phyloP scores from a whole-genome alignment of 1,140 invertebrate genomes.

The Agraylea sexmaculata region DNA sequence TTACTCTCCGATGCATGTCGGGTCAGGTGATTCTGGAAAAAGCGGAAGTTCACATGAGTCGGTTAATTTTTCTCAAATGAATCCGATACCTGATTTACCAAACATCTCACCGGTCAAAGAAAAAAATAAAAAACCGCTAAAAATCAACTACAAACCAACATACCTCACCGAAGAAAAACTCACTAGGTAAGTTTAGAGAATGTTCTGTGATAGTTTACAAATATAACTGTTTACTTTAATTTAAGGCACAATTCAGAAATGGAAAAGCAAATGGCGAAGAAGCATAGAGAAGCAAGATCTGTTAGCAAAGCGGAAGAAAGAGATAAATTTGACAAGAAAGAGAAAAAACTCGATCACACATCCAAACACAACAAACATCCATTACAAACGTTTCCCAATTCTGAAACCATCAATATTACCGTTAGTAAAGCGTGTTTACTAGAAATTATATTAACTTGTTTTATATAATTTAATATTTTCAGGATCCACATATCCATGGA shows the following conservation, averaged over 20 bases:
- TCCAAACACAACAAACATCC: too few species aligned
- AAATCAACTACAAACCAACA: constrained; percentile 35
- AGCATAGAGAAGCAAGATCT: constrained; percentile 49
- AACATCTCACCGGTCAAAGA: constrained; percentile 12
- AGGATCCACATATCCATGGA: too few species aligned
- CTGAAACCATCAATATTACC: too few species aligned
- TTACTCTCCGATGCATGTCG: constrained; percentile 3
- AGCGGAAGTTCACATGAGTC: background rate
- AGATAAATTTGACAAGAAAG: constrained; percentile 22
- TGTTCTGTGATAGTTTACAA: background rate
- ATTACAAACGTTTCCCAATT: too few species aligned
- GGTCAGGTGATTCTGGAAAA: constrained; percentile 4
- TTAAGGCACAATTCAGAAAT: constrained; percentile 61
- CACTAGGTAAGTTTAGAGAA: constrained; percentile 33
- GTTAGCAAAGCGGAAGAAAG: constrained; percentile 37
- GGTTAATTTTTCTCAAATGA: too few species aligned
- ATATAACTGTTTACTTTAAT: constrained; percentile 17
- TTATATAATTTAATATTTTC: too few species aligned
- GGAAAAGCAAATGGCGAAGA: constrained; percentile 63
- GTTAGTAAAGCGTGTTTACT: too few species aligned
- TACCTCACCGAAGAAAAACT: constrained; percentile 54
- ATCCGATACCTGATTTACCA: constrained; percentile 24
- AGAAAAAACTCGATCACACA: constrained; percentile 11
- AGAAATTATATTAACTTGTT: too few species aligned
- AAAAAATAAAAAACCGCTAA: constrained; percentile 17